A percentile compares a stretch with the other conserved stretches of the same genome.
phyloP scores from a whole-genome alignment of 2,113 vertebrate species.

The Colius striatus region DNA sequence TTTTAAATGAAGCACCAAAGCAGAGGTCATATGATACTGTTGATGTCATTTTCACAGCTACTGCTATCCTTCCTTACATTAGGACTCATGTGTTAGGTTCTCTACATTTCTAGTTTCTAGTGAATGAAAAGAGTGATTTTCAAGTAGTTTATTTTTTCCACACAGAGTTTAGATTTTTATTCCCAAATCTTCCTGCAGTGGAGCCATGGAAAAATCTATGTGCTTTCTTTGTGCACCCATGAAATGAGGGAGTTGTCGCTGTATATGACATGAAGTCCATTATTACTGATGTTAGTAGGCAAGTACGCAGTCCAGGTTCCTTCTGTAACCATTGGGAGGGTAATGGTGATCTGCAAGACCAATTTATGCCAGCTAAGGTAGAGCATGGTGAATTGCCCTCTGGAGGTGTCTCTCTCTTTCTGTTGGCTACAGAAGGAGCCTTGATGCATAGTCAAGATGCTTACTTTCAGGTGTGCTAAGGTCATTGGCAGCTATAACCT shows the following conservation, averaged over 20 bases:
- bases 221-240: background rate
- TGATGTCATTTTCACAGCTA: background rate
- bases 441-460: background rate
- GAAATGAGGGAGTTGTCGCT: background rate
- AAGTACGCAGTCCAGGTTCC: background rate
- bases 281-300: background rate
- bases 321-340: background rate
- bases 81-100: background rate
- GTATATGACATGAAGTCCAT: background rate
- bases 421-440: background rate
- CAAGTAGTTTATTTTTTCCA: background rate
- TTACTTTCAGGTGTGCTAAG: background rate
- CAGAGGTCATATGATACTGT: background rate
- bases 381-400: background rate
- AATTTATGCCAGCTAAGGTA: background rate
- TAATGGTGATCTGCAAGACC: background rate
- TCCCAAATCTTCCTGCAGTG: background rate
- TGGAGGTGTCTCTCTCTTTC: background rate
- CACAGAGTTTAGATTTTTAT: background rate
- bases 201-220: background rate
- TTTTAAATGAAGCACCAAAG: background rate
- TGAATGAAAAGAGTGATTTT: background rate
- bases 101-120: background rate
- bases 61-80: background rate
- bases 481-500: background rate